phyloP scores from a whole-genome alignment of 1,140 invertebrate species.

The Cotesia typhae region DNA sequence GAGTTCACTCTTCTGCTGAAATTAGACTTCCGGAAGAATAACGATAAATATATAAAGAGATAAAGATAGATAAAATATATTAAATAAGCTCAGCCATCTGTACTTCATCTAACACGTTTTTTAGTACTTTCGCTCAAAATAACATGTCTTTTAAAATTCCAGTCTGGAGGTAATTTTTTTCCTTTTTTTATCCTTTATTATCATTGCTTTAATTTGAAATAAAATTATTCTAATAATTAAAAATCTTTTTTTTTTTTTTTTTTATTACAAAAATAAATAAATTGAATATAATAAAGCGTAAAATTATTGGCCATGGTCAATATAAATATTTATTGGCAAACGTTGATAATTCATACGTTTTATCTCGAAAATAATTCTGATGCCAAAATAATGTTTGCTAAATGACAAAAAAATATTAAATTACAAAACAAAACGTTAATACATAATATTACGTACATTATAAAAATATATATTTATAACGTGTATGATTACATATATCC shows the following conservation, averaged over 20 bases:
- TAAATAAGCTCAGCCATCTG: constrained; percentile 26
- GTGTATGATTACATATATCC: not conserved
- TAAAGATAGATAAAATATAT: constrained; percentile 7
- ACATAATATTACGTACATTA: not conserved
- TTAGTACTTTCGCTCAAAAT: constrained; percentile 29
- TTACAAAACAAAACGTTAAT: constrained; percentile 5
- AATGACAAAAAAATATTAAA: constrained; percentile 1
- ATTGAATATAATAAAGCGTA: not conserved
- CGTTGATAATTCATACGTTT: not conserved
- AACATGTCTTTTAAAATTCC: constrained; percentile 6
- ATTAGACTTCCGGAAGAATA: constrained; percentile 31
- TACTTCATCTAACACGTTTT: constrained; percentile 22
- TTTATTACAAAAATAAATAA: no score
- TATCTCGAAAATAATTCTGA: constrained; percentile 19
- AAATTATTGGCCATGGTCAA: constrained; percentile 3
- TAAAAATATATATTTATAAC: constrained; percentile 1
- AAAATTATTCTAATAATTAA: not conserved
- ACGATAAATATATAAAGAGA: constrained; percentile 12
- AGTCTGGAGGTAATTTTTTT: constrained; percentile 7
- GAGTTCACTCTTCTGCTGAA: constrained; percentile 11
- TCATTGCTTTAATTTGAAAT: not conserved
- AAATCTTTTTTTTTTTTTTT: no score
- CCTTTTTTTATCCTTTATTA: not conserved
- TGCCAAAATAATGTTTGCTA: constrained; percentile 24
- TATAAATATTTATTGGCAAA: constrained; percentile 24